Percentiles rank a stretch among this genome's conserved stretches.
phyloP scores from a whole-genome alignment of 2,797 vertebrate species.

The Crypturellus tataupa region DNA sequence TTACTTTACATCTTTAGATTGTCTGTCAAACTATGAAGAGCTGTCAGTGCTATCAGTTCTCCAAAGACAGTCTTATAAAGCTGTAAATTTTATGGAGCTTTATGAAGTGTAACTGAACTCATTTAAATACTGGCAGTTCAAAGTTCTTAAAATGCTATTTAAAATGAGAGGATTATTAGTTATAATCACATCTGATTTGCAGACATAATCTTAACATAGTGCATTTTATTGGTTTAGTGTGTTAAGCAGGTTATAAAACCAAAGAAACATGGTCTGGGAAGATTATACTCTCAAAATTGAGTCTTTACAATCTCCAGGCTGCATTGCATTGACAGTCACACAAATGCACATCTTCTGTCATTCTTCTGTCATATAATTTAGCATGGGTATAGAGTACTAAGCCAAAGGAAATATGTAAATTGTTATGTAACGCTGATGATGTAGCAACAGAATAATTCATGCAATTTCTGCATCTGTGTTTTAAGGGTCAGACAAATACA shows the following conservation, averaged over 20 bases:
- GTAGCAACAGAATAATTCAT: neutral
- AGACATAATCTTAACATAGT: slow-evolving; percentile 27
- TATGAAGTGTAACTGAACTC: slow-evolving; percentile 17
- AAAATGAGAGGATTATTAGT: slow-evolving; percentile 53
- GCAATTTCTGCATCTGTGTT: neutral
- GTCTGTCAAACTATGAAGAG: slow-evolving; percentile 10
- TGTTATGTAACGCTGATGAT: neutral
- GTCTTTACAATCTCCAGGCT: neutral
- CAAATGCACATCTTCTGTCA: neutral
- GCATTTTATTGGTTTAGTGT: slow-evolving; percentile 26
- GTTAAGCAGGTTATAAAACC: slow-evolving; percentile 31
- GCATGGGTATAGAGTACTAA: neutral
- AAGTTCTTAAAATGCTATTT: slow-evolving; percentile 46
- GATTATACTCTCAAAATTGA: neutral
- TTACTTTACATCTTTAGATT: neutral
- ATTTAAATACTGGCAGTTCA: slow-evolving; percentile 55
- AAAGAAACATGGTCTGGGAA: neutral
- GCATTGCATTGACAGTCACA: neutral
- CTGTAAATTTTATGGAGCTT: slow-evolving; percentile 51
- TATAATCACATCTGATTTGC: slow-evolving; percentile 60
- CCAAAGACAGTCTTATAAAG: slow-evolving; percentile 17
- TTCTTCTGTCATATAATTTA: neutral
- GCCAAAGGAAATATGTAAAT: neutral
- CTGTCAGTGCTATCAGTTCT: slow-evolving; percentile 18
- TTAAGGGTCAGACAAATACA: neutral